Conservation (phyloP, 2,113 vertebrate species). For the Serranochromis macrocephalus region DNA sequence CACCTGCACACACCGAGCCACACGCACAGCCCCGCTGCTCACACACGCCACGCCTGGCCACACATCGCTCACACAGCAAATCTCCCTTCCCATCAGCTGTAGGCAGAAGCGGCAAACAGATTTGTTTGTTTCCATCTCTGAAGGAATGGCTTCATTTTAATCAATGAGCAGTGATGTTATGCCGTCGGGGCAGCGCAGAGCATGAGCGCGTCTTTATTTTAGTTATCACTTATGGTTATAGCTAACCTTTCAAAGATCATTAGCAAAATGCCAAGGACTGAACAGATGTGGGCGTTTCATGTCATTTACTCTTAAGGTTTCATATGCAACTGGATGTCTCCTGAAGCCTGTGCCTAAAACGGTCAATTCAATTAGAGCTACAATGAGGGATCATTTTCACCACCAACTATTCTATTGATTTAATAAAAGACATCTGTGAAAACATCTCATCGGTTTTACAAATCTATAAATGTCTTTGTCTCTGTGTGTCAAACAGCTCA, state of each 20-base stretch:
- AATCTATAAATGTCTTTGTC: background rate
- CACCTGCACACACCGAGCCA: constrained; percentile 15
- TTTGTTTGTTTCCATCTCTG: background rate
- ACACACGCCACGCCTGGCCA: constrained; percentile 12
- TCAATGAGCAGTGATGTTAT: background rate
- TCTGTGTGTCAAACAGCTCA: background rate
- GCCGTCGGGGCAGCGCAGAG: background rate
- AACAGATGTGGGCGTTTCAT: constrained; percentile 28
- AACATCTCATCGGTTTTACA: background rate
- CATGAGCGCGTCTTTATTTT: background rate
- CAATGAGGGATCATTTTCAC: background rate
- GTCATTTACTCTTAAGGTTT: constrained; percentile 3
- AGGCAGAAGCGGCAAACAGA: background rate
- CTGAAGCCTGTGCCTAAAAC: background rate
- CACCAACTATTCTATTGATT: background rate
- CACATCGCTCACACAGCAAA: background rate
- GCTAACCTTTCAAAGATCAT: constrained; percentile 25
- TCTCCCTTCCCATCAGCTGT: background rate
- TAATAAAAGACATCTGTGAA: background rate
- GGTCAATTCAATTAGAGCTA: background rate
- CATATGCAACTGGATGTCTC: background rate
- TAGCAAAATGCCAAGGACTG: background rate
- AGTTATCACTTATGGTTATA: background rate
- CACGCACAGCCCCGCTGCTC: constrained; percentile 14
- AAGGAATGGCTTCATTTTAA: constrained; percentile 8